Conservation (phyloP, 2,888 invertebrate genomes). For the Diarsia mendica region DNA sequence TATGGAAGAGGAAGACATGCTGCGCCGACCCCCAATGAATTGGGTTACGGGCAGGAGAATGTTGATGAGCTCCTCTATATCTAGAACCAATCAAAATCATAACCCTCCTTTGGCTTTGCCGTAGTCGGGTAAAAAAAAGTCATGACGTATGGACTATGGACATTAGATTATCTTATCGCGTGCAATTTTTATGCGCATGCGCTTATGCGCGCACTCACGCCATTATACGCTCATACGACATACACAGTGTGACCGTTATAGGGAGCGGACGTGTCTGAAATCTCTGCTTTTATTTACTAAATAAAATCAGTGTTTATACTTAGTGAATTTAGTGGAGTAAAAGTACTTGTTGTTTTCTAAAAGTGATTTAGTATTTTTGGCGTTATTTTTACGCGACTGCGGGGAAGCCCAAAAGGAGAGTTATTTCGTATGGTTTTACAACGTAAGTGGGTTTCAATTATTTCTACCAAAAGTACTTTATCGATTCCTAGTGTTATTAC, state of each 20-base stretch:
- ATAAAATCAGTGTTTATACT: not conserved
- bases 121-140: too few species aligned
- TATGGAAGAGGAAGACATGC: too few species aligned
- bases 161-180: constrained; percentile 4
- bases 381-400: not conserved
- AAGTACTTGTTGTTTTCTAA: not conserved
- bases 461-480: too few species aligned
- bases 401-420: too few species aligned
- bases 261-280: not conserved
- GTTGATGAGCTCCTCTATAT: too few species aligned
- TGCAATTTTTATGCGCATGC: constrained; percentile 8
- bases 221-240: not conserved
- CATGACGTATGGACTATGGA: too few species aligned
- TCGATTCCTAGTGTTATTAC: too few species aligned
- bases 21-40: too few species aligned
- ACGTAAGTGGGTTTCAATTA: constrained; percentile 16
- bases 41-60: too few species aligned
- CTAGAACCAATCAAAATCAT: not conserved
- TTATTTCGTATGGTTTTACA: not conserved
- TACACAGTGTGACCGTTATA: not conserved
- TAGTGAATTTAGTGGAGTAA: not conserved
- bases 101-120: too few species aligned
- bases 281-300: not conserved
- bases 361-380: not conserved
- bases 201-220: not conserved